Base-by-base conservation (phyloP, 2,113 vertebrate genomes). In the Bujurquina vittata region DNA sequence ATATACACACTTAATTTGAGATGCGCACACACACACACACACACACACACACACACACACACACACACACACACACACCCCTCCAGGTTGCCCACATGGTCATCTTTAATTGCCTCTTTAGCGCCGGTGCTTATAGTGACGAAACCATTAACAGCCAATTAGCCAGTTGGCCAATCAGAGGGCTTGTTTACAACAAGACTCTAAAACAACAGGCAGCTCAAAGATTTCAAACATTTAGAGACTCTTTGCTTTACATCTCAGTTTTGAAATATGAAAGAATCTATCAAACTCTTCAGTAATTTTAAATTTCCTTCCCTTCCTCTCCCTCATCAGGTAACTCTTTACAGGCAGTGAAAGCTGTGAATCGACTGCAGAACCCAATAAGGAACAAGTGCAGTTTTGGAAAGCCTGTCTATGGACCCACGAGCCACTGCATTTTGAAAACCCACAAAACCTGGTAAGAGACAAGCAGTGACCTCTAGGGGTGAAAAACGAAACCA, bases 81-180 rank as follows among this genome's bases (percentile, higher is more conserved):
- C 46, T 84, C 37, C 62, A 79, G n/a, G 61, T 54, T 4, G 33
- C 90, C 69, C 89, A 85, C 80, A 10, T n/a, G 17, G 10, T 77
- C 74, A 62, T 75, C 55, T 85, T 84, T 89, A 87, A 93, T 88
- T 75, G 74, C 87, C 90, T 85, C 86, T 75, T 82, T n/a, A 91
- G 80, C n/a, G 69, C 84, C 54, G 29, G 9, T 84, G 60, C 77
- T 87, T 87, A 83, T 89, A 85, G 79, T 83, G 77, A 86, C 89
- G 88, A 89, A 55, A 35, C 77, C 89, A 88, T 88, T 84, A 87
- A 75, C 77, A 61, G 46, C 80, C 62, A 74, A 77, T 88, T 82
- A 74, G 79, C 62, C 67, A 46, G 58, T 22, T 46, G 75, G 77
- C 84, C 88, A 88, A 89, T 90, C 87, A 89, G 54, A 65, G 18